These are phyloP conservation scores for Protonibea diacanthus DNA, from an alignment of 2,797 vertebrate species.

Conservation along the genomic window DNA sequence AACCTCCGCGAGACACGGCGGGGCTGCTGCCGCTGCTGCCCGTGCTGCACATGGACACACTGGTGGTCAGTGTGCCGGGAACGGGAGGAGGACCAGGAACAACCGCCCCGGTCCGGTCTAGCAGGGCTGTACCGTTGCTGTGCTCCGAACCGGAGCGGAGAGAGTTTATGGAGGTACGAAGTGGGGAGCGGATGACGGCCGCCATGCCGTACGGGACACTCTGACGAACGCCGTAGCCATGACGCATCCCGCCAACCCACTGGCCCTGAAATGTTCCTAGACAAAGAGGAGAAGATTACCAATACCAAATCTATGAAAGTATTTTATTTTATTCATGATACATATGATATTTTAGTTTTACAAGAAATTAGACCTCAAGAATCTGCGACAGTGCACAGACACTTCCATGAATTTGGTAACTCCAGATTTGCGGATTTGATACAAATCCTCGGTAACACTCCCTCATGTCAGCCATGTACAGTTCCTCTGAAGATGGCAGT, in stretches of 20 bases:
- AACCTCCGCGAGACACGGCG: conserved; percentile 94
- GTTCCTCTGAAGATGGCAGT: background rate
- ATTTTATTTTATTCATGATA: background rate
- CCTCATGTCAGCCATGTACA: background rate
- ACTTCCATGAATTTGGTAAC: too few species aligned
- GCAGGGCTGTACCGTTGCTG: conserved; percentile 94
- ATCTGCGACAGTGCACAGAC: background rate
- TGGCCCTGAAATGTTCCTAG: conserved; percentile 98
- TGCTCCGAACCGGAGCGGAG: conserved; percentile 95
- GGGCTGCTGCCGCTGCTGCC: conserved; percentile 90
- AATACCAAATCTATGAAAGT: background rate
- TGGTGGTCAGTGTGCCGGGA: conserved; percentile 79
- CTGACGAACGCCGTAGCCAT: conserved; percentile 96
- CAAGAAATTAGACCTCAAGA: background rate
- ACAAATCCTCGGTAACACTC: background rate
- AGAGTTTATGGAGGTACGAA: conserved; percentile 99
- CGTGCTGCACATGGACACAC: conserved; percentile 86
- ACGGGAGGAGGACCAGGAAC: conserved; percentile 72
- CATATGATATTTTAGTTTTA: background rate
- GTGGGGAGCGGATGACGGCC: conserved; percentile 96
- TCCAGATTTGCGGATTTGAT: too few species aligned
- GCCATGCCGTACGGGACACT: conserved; percentile 99
- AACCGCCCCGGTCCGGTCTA: conserved; percentile 86
- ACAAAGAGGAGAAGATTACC: conserved; percentile 18
- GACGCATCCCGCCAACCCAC: conserved; percentile 97